Percentiles rank a stretch among this genome's conserved stretches.
These are phyloP conservation scores for Dissostichus mawsoni DNA, from an alignment of 2,113 vertebrate species.

Conservation along the genomic window DNA sequence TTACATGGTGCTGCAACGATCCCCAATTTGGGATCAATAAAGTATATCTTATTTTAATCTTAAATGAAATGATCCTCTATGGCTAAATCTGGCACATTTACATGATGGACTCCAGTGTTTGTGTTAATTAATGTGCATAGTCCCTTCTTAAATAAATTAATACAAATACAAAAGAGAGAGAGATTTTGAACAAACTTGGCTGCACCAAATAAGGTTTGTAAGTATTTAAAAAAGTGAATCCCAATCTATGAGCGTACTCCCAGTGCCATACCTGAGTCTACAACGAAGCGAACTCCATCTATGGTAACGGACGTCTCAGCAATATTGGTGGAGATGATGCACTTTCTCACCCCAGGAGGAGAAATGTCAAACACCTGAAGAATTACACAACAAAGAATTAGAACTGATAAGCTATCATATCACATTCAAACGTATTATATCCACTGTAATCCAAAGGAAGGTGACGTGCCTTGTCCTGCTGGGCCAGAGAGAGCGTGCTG, in stretches of 20 bases:
- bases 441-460: neutral
- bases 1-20: no score
- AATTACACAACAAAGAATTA: neutral
- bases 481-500: conserved; percentile 89
- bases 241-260: neutral
- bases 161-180: neutral
- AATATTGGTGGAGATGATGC: conserved; percentile 95
- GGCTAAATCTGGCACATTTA: no score
- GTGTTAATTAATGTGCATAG: no score
- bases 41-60: no score
- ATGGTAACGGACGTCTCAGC: conserved; percentile 96
- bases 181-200: neutral
- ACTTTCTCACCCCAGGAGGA: conserved; percentile 91
- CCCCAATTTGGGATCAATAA: no score
- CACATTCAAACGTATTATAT: neutral
- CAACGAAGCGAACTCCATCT: conserved; percentile 93
- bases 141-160: no score
- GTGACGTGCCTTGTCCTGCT: conserved; percentile 91
- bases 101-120: no score
- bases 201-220: neutral
- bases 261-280: conserved; percentile 88
- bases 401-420: neutral
- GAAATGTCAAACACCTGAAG: conserved; percentile 91
- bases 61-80: no score
- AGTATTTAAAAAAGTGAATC: neutral